Conservation (phyloP, 2,113 vertebrate genomes). For the Lycaon pictus region DNA sequence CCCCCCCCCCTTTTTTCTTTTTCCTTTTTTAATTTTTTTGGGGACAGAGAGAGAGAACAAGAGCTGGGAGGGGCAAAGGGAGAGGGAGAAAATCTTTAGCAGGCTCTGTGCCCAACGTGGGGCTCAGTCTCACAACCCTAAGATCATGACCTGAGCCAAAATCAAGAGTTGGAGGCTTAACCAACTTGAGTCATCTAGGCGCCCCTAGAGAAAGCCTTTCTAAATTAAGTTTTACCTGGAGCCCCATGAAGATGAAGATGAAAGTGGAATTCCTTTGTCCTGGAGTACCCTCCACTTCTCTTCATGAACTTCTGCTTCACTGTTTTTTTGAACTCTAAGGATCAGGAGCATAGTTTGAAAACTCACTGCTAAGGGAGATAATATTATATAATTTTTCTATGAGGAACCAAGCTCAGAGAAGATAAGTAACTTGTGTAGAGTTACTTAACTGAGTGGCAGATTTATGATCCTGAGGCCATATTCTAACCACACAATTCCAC, state of each 20-base stretch:
- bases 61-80: not conserved
- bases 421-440: not conserved
- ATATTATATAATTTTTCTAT: constrained; percentile 23
- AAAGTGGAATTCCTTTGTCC: not conserved
- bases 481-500: not conserved
- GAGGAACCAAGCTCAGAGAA: not conserved
- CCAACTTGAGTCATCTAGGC: not conserved
- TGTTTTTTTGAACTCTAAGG: not conserved
- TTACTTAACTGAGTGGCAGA: not conserved
- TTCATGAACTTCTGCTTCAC: not conserved
- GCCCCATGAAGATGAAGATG: not conserved
- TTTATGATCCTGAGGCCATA: not conserved
- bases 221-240: not conserved
- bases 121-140: not conserved
- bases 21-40: not conserved
- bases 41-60: not conserved
- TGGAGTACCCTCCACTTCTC: not conserved
- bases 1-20: too few relatives aligned
- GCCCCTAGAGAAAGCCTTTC: not conserved
- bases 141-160: not conserved
- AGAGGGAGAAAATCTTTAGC: not conserved
- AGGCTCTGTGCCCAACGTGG: not conserved
- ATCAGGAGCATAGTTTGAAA: constrained; percentile 27
- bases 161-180: not conserved
- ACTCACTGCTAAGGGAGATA: not conserved